A percentile compares a stretch with the other conserved stretches of the same genome.
Evolutionary conservation across 2,113 vertebrate species (phyloP).

Genomic region (Carollia perspicillata): DNA sequence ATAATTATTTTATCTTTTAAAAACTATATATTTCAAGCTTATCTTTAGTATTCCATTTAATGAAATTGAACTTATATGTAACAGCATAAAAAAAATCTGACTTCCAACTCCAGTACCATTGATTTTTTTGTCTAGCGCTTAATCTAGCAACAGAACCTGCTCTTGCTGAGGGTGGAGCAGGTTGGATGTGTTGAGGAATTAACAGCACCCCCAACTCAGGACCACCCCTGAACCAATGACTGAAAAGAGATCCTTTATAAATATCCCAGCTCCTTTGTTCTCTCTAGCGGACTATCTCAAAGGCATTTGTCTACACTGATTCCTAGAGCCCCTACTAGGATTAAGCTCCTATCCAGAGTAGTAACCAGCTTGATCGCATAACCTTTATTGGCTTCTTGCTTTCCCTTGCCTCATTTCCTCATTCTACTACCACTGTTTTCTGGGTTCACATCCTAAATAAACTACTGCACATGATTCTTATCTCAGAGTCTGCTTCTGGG

Average conservation of each 20-base stretch:
- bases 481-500: not conserved
- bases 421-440: not conserved
- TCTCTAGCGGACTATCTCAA: not conserved
- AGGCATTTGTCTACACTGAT: not conserved
- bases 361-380: not conserved
- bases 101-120: not conserved
- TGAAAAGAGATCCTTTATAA: not conserved
- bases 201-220: not conserved
- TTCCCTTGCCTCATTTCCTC: not conserved
- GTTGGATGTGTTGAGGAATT: not conserved
- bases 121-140: not conserved
- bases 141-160: not conserved
- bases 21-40: not conserved
- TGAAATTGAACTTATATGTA: slow-evolving; percentile 30
- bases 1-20: not conserved
- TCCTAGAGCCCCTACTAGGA: not conserved
- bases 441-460: not conserved
- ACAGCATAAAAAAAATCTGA: slow-evolving; percentile 12
- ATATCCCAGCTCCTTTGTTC: not conserved
- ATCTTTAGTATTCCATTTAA: slow-evolving; percentile 17
- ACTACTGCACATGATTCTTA: not conserved
- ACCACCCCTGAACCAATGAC: not conserved
- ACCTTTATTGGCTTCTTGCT: not conserved
- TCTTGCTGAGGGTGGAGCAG: not conserved
- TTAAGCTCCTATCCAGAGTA: not conserved